These are phyloP conservation scores for Myioborus melanocephalus DNA, from an alignment of 2,797 vertebrate genomes.

Conservation along the genomic window DNA sequence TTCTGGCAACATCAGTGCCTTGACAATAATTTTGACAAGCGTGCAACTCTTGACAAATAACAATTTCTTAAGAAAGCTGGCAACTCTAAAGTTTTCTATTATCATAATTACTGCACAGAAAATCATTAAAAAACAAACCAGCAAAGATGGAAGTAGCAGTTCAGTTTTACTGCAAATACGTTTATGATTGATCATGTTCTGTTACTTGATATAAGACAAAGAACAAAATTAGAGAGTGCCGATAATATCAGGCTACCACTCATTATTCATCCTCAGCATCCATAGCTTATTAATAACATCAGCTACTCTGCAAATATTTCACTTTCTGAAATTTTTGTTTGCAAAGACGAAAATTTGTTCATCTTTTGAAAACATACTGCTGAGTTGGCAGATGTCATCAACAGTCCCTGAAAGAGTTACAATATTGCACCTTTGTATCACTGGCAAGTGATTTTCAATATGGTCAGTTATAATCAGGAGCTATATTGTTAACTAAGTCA, in stretches of 20 bases:
- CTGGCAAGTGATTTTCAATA: not conserved
- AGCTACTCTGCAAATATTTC: not conserved
- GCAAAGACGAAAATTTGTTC: no score
- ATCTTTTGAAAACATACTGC: not conserved
- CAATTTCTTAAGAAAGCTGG: not conserved
- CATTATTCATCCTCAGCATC: not conserved
- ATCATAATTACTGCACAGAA: not conserved
- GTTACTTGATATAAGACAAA: not conserved
- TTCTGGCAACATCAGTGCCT: not conserved
- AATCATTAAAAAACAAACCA: not conserved
- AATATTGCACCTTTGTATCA: not conserved
- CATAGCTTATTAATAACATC: not conserved
- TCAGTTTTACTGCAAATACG: not conserved
- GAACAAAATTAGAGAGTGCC: not conserved
- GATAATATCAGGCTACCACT: not conserved
- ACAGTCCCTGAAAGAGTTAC: not conserved
- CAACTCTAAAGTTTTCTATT: not conserved
- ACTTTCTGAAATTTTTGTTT: not conserved
- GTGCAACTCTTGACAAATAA: not conserved
- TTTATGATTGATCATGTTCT: not conserved
- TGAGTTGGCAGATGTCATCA: not conserved
- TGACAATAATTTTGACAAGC: not conserved
- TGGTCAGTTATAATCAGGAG: not conserved
- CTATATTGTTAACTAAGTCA: not conserved
- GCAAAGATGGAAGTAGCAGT: not conserved